Evolutionary conservation across 2,113 vertebrate genomes (phyloP).

Genomic region (Phaetusa simplex): DNA sequence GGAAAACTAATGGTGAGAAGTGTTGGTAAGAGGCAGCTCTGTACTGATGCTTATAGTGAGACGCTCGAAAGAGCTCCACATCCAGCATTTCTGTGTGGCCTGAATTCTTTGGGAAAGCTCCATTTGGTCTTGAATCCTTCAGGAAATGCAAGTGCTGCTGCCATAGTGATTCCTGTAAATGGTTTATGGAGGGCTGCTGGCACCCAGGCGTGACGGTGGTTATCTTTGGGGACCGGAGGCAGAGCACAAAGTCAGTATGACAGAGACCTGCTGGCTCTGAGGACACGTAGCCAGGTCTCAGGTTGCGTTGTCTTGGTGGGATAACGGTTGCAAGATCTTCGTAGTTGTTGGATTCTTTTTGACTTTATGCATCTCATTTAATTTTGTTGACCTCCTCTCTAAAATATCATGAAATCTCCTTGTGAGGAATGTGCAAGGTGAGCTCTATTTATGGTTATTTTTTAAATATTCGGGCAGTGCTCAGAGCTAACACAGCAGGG

Average conservation of each 20-base stretch:
- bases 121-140: not conserved
- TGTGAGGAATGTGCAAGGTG: not conserved
- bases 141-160: not conserved
- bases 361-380: not conserved
- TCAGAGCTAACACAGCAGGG: not conserved
- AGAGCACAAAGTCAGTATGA: not conserved
- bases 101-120: not conserved
- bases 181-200: not conserved
- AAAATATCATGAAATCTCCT: not conserved
- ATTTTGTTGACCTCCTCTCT: not conserved
- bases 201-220: accelerated
- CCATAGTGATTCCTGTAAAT: not conserved
- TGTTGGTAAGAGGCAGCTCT: not conserved
- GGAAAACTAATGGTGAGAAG: not conserved
- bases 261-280: not conserved
- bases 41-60: not conserved
- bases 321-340: not conserved
- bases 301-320: not conserved
- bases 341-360: not conserved
- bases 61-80: accelerated
- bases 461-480: not conserved
- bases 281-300: not conserved
- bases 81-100: not conserved
- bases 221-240: not conserved
- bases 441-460: not conserved